Percentiles rank a stretch among this genome's conserved stretches.
Conservation (phyloP, 1,140 invertebrate genomes). For the Mizuhopecten yessoensis region DNA sequence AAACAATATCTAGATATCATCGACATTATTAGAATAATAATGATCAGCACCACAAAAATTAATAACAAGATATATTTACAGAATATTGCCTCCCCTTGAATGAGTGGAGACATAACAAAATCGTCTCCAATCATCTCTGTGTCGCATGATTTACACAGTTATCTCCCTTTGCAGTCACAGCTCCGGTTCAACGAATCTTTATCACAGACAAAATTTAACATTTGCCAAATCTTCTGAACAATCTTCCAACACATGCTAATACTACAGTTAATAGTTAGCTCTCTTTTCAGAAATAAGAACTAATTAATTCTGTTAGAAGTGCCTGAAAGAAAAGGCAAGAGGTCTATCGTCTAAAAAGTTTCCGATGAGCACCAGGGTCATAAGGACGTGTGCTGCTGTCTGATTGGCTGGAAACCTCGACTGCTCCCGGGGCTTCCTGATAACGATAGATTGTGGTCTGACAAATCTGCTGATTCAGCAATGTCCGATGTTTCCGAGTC, state of each 20-base stretch:
- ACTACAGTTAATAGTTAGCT: background rate
- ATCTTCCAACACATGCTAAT: background rate
- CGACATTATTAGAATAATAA: no score
- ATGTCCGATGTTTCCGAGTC: conserved; percentile 75
- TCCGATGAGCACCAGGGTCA: background rate
- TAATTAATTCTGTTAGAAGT: background rate
- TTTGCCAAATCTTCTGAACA: background rate
- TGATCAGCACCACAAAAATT: conserved; percentile 8
- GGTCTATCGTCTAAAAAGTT: background rate
- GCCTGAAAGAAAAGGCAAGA: background rate
- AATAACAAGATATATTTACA: conserved; percentile 11
- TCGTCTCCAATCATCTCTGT: background rate
- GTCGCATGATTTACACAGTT: background rate
- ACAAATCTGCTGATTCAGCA: conserved; percentile 70
- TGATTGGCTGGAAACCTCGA: conserved; percentile 59
- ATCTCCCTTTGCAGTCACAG: background rate
- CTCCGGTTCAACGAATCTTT: background rate
- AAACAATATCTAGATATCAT: background rate
- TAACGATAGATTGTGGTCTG: conserved; percentile 62
- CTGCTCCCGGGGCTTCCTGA: conserved; percentile 56
- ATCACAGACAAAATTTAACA: background rate
- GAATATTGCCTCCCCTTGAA: background rate
- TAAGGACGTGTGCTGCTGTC: conserved; percentile 42
- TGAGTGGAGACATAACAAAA: background rate
- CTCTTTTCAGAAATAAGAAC: background rate